Percentiles rank a stretch among this genome's conserved stretches.
These are phyloP conservation scores for Ips typographus DNA, from an alignment of 1,140 invertebrate species.

Conservation along the genomic window DNA sequence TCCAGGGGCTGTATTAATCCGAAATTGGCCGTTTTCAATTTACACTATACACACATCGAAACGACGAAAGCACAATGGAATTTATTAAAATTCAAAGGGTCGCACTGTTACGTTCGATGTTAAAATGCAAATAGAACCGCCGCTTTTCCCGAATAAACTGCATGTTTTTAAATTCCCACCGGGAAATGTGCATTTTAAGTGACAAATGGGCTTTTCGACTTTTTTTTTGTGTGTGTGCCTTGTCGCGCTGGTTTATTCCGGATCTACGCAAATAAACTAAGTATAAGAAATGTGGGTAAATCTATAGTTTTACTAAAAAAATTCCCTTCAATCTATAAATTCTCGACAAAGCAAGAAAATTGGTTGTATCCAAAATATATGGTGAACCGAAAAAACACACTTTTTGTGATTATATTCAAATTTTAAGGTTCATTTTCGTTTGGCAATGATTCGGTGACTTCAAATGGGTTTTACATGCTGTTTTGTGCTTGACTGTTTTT, in stretches of 20 bases:
- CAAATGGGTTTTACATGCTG: too few relatives aligned
- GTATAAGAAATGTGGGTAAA: too few relatives aligned
- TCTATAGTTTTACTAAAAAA: too few relatives aligned
- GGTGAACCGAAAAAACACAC: too few relatives aligned
- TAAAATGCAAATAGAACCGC: conserved; percentile 18
- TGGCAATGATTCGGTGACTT: too few relatives aligned
- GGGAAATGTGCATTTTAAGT: conserved; percentile 18
- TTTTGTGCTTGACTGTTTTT: too few relatives aligned
- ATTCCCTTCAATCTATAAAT: too few relatives aligned
- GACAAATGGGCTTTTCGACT: conserved; percentile 11
- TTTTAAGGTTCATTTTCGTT: too few relatives aligned
- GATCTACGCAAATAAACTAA: too few relatives aligned
- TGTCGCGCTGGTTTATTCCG: neutral
- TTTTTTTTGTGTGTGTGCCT: conserved; percentile 1
- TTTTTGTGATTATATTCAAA: too few relatives aligned
- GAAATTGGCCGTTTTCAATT: conserved; percentile 14
- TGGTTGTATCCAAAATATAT: too few relatives aligned
- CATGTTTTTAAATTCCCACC: conserved; percentile 20
- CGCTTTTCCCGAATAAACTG: conserved; percentile 16
- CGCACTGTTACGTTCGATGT: conserved; percentile 22
- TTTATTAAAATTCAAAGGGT: conserved; percentile 23
- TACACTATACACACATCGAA: conserved; percentile 8
- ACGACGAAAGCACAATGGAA: conserved; percentile 13
- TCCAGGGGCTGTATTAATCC: neutral
- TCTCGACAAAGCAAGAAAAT: too few relatives aligned